These are phyloP conservation scores for Acrobasis repandana DNA, from an alignment of 2,888 invertebrate genomes.

Conservation along the genomic window DNA sequence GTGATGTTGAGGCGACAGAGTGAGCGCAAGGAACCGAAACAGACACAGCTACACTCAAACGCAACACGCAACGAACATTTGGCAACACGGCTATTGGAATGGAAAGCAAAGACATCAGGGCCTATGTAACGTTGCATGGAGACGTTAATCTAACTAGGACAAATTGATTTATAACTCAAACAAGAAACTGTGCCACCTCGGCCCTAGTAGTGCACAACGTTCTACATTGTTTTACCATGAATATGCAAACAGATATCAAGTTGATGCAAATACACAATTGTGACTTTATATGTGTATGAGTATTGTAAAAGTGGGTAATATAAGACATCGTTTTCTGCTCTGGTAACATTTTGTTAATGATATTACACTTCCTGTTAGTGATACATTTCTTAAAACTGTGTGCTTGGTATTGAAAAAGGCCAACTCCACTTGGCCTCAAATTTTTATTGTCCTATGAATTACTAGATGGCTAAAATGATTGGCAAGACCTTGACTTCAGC, in stretches of 20 bases:
- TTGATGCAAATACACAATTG: constrained; percentile 33
- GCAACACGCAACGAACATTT: constrained; percentile 59
- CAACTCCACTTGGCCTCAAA: constrained; percentile 61
- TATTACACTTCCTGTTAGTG: not conserved
- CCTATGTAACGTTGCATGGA: constrained; percentile 57
- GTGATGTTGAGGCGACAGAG: constrained; percentile 40
- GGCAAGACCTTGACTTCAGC: constrained; percentile 75
- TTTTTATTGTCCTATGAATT: constrained; percentile 73
- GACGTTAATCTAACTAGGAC: constrained; percentile 75
- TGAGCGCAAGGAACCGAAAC: constrained; percentile 43
- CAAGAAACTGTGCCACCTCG: constrained; percentile 78
- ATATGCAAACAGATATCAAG: constrained; percentile 65
- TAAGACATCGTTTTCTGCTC: no score
- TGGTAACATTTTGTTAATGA: no score
- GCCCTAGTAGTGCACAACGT: constrained; percentile 67
- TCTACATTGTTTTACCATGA: constrained; percentile 71
- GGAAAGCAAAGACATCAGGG: constrained; percentile 69
- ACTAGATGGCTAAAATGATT: constrained; percentile 76
- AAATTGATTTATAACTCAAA: constrained; percentile 76
- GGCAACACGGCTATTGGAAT: constrained; percentile 56
- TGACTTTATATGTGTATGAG: constrained; percentile 24
- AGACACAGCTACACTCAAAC: constrained; percentile 42
- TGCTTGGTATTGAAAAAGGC: constrained; percentile 50
- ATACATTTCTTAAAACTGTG: constrained; percentile 1
- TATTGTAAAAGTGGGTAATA: constrained; percentile 13